Conservation (phyloP, 1,140 invertebrate genomes). For the Diprion similis region DNA sequence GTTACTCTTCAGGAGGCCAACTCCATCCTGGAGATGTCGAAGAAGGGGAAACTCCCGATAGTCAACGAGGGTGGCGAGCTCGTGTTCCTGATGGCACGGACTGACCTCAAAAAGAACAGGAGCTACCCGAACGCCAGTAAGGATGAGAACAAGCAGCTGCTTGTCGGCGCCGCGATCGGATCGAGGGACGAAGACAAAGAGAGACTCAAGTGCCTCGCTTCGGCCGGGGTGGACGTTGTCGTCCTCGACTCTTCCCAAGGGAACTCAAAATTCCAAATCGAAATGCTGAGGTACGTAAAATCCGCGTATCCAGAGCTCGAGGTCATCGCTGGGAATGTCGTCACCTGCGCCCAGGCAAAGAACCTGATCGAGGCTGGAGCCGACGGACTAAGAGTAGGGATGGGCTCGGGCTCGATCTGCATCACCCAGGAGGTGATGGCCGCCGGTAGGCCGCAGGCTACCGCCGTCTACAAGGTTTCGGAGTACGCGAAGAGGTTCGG, state of each 20-base stretch:
- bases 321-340: conserved; percentile 94
- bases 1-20: conserved; percentile 91
- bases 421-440: conserved; percentile 99
- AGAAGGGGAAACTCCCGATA: conserved; percentile 93
- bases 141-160: conserved; percentile 92
- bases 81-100: conserved; percentile 91
- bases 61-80: conserved; percentile 86
- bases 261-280: conserved; percentile 91
- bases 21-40: conserved; percentile 89
- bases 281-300: conserved; percentile 93
- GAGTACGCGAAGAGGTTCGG: conserved; percentile 84
- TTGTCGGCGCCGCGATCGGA: conserved; percentile 93
- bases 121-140: conserved; percentile 94
- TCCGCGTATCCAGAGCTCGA: conserved; percentile 84
- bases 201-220: conserved; percentile 76
- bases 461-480: conserved; percentile 86
- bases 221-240: conserved; percentile 92
- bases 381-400: conserved; percentile 91
- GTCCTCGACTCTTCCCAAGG: conserved; percentile 96
- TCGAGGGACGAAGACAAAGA: conserved; percentile 83
- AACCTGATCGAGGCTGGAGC: conserved; percentile 94
- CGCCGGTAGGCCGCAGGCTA: conserved; percentile 91
- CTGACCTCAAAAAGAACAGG: conserved; percentile 93
- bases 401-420: conserved; percentile 96
- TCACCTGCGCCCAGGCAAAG: conserved; percentile 91